phyloP scores from a whole-genome alignment of 2,888 invertebrate genomes.

The Hyalella azteca region DNA sequence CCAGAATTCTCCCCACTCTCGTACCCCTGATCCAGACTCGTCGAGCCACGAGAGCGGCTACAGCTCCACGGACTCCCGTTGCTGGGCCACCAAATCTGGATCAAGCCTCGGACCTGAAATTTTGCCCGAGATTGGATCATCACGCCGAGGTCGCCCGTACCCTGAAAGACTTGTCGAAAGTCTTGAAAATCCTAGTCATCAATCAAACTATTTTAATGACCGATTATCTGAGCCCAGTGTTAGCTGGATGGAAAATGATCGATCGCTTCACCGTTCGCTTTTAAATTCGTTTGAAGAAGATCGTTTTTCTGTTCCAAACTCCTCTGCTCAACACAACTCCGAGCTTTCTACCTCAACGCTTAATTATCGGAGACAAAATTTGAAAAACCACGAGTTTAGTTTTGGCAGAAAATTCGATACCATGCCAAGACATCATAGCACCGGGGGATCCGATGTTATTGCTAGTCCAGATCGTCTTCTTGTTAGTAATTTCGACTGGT shows the following conservation, averaged over 20 bases:
- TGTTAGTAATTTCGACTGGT: not conserved
- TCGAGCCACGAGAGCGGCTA: conserved; percentile 52
- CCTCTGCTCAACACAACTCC: not conserved
- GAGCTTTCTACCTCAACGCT: not conserved
- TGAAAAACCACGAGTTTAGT: not conserved
- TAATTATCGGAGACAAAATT: too few relatives aligned
- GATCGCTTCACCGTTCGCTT: not conserved
- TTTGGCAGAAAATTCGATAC: not conserved
- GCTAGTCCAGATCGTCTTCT: not conserved
- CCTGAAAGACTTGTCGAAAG: not conserved
- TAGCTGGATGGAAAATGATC: not conserved
- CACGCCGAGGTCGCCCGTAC: not conserved
- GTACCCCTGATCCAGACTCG: conserved; percentile 41
- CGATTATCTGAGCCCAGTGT: not conserved
- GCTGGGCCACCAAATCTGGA: not conserved
- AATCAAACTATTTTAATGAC: not conserved
- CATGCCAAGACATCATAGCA: not conserved
- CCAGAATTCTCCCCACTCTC: conserved; percentile 1
- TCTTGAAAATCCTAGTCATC: not conserved
- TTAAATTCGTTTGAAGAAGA: not conserved
- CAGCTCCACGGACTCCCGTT: conserved; percentile 44
- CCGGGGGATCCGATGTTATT: not conserved
- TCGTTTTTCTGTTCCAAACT: not conserved
- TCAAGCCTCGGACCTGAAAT: not conserved
- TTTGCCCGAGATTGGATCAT: too few relatives aligned